Evolutionary conservation across 1,140 invertebrate species (phyloP).

Genomic region (Anagrus nilaparvatae): DNA sequence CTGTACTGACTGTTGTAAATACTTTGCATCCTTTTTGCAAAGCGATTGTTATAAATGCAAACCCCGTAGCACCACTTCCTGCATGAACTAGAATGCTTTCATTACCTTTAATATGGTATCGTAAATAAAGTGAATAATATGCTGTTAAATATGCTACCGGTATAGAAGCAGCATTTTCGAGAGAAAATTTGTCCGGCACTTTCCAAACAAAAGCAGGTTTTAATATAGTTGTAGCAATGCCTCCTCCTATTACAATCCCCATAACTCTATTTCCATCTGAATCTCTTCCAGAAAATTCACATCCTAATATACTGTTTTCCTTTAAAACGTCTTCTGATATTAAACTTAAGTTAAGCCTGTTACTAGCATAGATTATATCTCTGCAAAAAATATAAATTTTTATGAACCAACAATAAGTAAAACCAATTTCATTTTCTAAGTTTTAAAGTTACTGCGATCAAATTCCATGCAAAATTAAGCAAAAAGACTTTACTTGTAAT

Average conservation of each 20-base stretch:
- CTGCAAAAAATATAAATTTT: too few relatives aligned
- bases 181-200: constrained; percentile 70
- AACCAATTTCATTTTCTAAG: too few relatives aligned
- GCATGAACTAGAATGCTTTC: constrained; percentile 63
- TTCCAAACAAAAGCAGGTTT: constrained; percentile 61
- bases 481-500: too few relatives aligned
- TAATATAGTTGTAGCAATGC: constrained; percentile 49
- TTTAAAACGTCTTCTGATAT: constrained; percentile 44
- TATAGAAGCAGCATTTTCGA: constrained; percentile 80
- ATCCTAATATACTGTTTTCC: constrained; percentile 58
- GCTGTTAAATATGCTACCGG: constrained; percentile 78
- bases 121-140: constrained; percentile 65
- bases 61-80: constrained; percentile 65
- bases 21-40: constrained; percentile 53
- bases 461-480: too few relatives aligned
- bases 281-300: constrained; percentile 57
- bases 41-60: constrained; percentile 67
- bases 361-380: constrained; percentile 68
- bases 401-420: too few relatives aligned
- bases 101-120: too few relatives aligned
- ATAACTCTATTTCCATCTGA: constrained; percentile 52
- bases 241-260: constrained; percentile 50
- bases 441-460: too few relatives aligned
- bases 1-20: constrained; percentile 60
- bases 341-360: constrained; percentile 54